These are phyloP conservation scores for Asobara japonica DNA, from an alignment of 1,140 invertebrate species.

Conservation along the genomic window DNA sequence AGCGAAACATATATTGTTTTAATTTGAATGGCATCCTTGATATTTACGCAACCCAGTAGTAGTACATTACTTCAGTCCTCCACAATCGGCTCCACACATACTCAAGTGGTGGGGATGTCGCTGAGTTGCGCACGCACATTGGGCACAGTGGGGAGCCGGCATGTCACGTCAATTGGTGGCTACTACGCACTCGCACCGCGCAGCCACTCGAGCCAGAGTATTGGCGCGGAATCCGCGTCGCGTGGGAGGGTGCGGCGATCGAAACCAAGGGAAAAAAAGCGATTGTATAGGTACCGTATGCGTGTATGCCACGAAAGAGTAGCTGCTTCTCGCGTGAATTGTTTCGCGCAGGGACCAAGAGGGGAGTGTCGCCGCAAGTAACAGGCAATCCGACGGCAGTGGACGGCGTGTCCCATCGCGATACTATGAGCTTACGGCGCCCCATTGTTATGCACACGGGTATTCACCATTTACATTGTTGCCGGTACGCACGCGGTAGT, in stretches of 20 bases:
- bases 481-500: slow-evolving; percentile 49
- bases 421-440: slow-evolving; percentile 53
- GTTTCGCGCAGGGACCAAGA: slow-evolving; percentile 35
- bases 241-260: neutral
- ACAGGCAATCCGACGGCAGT: slow-evolving; percentile 45
- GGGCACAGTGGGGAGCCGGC: neutral
- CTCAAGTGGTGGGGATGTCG: neutral
- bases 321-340: no score
- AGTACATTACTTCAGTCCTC: slow-evolving; percentile 15
- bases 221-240: slow-evolving; percentile 1
- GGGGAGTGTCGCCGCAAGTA: slow-evolving; percentile 28
- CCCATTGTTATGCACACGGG: slow-evolving; percentile 56
- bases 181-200: neutral
- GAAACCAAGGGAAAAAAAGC: slow-evolving; percentile 34
- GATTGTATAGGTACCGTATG: slow-evolving; percentile 37
- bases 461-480: slow-evolving; percentile 54
- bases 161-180: slow-evolving; percentile 10
- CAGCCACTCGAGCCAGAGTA: slow-evolving; percentile 6
- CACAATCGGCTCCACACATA: neutral
- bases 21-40: neutral
- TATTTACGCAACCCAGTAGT: slow-evolving; percentile 3
- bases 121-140: neutral
- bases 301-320: neutral
- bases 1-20: neutral
- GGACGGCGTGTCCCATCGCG: slow-evolving; percentile 53